Conservation (phyloP, 2,888 invertebrate species). For the Aphodius granarius region DNA sequence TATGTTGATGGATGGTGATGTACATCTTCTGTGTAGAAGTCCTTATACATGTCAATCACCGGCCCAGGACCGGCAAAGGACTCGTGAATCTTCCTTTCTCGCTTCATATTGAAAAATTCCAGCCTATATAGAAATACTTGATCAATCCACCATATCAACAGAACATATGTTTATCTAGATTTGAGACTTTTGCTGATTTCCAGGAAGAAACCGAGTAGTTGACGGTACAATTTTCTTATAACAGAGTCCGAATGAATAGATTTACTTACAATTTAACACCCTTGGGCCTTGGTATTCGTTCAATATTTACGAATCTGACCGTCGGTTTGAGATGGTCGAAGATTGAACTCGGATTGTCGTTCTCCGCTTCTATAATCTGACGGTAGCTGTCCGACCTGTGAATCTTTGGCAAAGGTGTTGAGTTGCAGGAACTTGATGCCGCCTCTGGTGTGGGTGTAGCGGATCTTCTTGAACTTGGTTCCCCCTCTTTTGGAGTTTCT, state of each 20-base stretch:
- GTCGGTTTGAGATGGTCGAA: conserved; percentile 51
- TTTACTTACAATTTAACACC: conserved; percentile 49
- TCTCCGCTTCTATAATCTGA: conserved; percentile 50
- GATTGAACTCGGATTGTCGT: conserved; percentile 46
- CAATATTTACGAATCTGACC: conserved; percentile 51
- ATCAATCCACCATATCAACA: background rate
- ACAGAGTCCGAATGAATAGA: background rate
- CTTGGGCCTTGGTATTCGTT: conserved; percentile 47
- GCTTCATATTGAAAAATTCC: conserved; percentile 56
- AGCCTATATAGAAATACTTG: conserved; percentile 51
- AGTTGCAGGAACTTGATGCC: conserved; percentile 26
- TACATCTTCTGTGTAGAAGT: conserved; percentile 47
- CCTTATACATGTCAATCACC: conserved; percentile 52
- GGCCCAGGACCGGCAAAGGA: conserved; percentile 51
- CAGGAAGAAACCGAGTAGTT: background rate
- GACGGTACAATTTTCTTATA: no score
- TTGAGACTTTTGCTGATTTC: background rate
- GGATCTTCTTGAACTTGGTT: conserved; percentile 36
- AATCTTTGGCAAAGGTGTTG: conserved; percentile 58
- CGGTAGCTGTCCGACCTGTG: conserved; percentile 57
- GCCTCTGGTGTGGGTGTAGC: conserved; percentile 38
- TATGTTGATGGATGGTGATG: conserved; percentile 51
- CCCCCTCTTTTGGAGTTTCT: conserved; percentile 38
- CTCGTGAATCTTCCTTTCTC: conserved; percentile 54
- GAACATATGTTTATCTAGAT: no score